Evolutionary conservation across 2,113 vertebrate species (phyloP).

Genomic region (Hypanus sabinus): DNA sequence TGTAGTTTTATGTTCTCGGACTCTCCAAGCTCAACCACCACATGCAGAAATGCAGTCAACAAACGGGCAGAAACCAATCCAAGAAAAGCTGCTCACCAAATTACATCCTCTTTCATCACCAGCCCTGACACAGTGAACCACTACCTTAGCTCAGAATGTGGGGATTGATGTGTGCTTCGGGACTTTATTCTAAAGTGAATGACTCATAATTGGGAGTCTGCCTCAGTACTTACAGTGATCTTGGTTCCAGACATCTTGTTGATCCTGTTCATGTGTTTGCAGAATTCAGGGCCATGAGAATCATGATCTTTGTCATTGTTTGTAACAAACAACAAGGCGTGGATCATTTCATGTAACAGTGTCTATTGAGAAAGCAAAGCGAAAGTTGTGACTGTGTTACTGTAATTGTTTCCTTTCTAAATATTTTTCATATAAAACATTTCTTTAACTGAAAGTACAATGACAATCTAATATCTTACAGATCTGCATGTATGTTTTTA

Average conservation of each 20-base stretch:
- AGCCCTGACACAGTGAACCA: no score
- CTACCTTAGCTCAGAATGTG: no score
- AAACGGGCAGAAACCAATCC: no score
- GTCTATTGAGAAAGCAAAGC: conserved; percentile 60
- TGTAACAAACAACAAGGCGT: conserved; percentile 90
- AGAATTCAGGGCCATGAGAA: conserved; percentile 87
- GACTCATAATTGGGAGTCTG: not conserved
- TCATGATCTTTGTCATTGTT: conserved; percentile 82
- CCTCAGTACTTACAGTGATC: conserved; percentile 64
- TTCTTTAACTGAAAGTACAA: not conserved
- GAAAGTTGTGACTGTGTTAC: not conserved
- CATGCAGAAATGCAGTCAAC: no score
- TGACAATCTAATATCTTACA: not conserved
- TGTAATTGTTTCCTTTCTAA: not conserved
- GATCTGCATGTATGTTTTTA: not conserved
- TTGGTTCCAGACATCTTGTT: conserved; percentile 78
- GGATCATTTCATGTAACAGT: conserved; percentile 96
- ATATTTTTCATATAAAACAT: not conserved
- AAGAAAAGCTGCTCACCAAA: no score
- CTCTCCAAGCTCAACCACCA: no score
- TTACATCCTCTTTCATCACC: no score
- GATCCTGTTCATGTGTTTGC: conserved; percentile 90
- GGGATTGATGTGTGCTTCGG: no score
- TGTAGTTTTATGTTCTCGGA: no score
- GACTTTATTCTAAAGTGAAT: no score